Base-by-base conservation (phyloP, 2,113 vertebrate species). In the Polypterus senegalus region DNA sequence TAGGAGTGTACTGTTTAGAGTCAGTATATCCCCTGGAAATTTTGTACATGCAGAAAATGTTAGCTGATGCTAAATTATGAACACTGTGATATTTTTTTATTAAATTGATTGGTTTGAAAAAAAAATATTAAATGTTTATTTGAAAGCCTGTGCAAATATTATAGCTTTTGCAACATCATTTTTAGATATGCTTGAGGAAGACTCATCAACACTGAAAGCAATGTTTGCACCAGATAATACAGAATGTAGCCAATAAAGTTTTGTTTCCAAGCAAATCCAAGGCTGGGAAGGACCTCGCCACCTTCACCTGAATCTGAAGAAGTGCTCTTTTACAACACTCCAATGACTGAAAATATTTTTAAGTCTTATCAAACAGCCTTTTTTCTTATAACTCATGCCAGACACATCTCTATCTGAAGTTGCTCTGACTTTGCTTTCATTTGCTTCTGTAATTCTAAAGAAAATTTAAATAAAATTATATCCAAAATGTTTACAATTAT, bases 321-420 rank as follows among this genome's bases (percentile, higher is more conserved):
- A 51, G 9, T 51, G 49, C 49, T 27, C 27, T 27, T 27, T 27
- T 27, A 27, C 27, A 27, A 27, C 27, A 27, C 27, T 27, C 27
- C 27, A 27, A 27, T 76, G 79, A 84, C 78, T 80, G 74, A 74
- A 79, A 82, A 82, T 82, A 82, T 84, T 83, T 85, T 79, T 77
- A 74, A 72, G 73, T 74, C 79, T 79, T 84, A 83, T 83, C 81
- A 73, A 80, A 83, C 85, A 81, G 79, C 83, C 77, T 79, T 78
- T 79, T 77, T 83, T 78, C 54, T 83, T 80, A 79, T 83, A 79
- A 73, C 80, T 81, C 80, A 77, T 78, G 77, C 79, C 80, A 79
- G 80, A 87, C 80, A 82, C 79, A 77, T 74, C 65, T 79, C 82
- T 82, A 84, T 80, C 76, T 83, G 82, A 76, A 81, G 82, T 81